Base-by-base conservation (phyloP, 2,888 invertebrate species). In the Nematopogon swammerdamellus region DNA sequence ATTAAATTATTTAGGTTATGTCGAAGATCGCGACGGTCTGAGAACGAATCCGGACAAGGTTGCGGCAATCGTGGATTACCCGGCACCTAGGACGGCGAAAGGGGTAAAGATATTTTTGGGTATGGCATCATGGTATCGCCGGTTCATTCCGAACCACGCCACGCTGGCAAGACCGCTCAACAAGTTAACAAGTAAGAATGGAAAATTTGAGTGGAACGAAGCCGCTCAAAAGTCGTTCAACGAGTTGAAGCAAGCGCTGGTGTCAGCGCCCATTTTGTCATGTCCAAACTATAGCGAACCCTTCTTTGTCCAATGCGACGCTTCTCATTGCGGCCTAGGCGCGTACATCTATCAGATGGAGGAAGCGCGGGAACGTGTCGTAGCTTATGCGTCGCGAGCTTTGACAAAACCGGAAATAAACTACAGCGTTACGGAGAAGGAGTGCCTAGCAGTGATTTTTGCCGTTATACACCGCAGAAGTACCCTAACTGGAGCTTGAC, bases 1-100 rank as follows among this genome's bases (percentile, higher is more conserved):
- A 20, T 20, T 68, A 2, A 55, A 56, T 43, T 63, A 61, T 50
- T 50, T 68, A 2, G 65, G 67, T 1, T 63, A 63, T 48, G 30
- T 62, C 0, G 60, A 68, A 3, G 56, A 59, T 46, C 20, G 45
- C 1, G 17, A 59, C 2, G 64, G 64, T 5, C 19, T 62, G 4
- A 45, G 51, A 1, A 52, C 55, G 1, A 56, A 63, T 45, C 55
- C 57, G 1, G 55, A 57, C 0, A 57, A 53, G 42, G 53, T 58
- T 0, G 14, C 47, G 1, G 50, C 56, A 1, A 57, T 57, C 3
- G 16, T 55, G 17, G 47, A 57, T 1, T 50, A 53, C 10, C 52
- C 53, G 11, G 2, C 42, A 3, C 59, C 58, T 2, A 50, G 42
- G 20, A 53, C 44, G 8, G 51, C 56, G 2, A 49, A 30, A 14